phyloP scores from a whole-genome alignment of 1,140 invertebrate species.

The Homalodisca vitripennis region DNA sequence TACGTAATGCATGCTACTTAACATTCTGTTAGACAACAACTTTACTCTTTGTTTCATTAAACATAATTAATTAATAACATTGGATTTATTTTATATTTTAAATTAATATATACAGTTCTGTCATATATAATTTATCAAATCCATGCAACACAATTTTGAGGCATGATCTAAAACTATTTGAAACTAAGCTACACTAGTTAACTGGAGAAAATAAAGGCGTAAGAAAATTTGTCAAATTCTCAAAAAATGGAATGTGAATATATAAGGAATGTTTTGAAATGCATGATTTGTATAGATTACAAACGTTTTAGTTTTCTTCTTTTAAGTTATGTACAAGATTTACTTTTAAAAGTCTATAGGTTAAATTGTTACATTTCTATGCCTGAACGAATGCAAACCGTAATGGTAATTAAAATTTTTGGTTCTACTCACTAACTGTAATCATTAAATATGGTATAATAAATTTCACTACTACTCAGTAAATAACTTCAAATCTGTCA shows the following conservation, averaged over 20 bases:
- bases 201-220: background rate
- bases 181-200: background rate
- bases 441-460: too few species aligned
- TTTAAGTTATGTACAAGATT: conserved; percentile 1
- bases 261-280: background rate
- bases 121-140: too few species aligned
- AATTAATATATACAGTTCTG: too few species aligned
- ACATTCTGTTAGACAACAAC: too few species aligned
- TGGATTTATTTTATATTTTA: too few species aligned
- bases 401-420: background rate
- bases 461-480: too few species aligned
- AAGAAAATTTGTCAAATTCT: background rate
- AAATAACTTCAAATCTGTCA: too few species aligned
- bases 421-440: background rate
- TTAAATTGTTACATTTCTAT: background rate
- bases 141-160: too few species aligned
- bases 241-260: conserved; percentile 3
- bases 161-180: conserved; percentile 10
- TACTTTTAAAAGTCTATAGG: background rate
- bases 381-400: background rate
- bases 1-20: too few species aligned
- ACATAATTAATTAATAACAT: too few species aligned
- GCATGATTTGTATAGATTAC: background rate
- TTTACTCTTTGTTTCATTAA: too few species aligned
- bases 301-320: background rate